These are phyloP conservation scores for Drosophila subsilvestris DNA, from an alignment of 2,888 invertebrate genomes.

Conservation along the genomic window DNA sequence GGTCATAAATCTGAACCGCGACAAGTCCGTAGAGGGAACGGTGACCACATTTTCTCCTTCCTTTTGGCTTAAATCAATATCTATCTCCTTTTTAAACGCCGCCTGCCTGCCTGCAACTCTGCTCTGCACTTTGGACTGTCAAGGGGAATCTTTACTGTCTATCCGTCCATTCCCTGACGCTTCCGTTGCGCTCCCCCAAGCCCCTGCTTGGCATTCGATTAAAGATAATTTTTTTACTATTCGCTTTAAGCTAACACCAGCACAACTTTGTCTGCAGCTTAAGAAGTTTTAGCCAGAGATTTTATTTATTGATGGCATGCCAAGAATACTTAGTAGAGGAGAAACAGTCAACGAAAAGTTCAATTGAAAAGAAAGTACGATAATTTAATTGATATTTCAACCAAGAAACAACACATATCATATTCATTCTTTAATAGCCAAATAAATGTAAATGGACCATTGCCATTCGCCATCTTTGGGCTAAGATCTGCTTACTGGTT, in stretches of 20 bases:
- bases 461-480: background rate
- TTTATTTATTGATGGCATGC: too few species aligned
- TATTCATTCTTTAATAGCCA: too few species aligned
- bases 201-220: slow-evolving; percentile 24
- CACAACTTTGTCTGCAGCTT: slow-evolving; percentile 4
- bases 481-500: slow-evolving; percentile 40
- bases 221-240: slow-evolving; percentile 17
- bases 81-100: background rate
- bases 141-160: slow-evolving; percentile 14
- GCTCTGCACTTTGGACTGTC: slow-evolving; percentile 1
- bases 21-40: background rate
- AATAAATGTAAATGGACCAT: too few species aligned
- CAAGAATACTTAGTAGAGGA: too few species aligned
- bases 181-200: too few species aligned
- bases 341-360: too few species aligned
- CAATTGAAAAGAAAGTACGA: too few species aligned
- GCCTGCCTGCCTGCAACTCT: background rate
- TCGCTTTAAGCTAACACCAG: too few species aligned
- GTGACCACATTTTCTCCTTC: slow-evolving; percentile 12
- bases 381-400: too few species aligned
- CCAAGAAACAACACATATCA: too few species aligned
- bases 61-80: slow-evolving; percentile 18
- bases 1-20: slow-evolving; percentile 10
- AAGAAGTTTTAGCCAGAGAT: too few species aligned
- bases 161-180: background rate